Base-by-base conservation (phyloP, 2,113 vertebrate genomes). In the Brachirus orientalis region DNA sequence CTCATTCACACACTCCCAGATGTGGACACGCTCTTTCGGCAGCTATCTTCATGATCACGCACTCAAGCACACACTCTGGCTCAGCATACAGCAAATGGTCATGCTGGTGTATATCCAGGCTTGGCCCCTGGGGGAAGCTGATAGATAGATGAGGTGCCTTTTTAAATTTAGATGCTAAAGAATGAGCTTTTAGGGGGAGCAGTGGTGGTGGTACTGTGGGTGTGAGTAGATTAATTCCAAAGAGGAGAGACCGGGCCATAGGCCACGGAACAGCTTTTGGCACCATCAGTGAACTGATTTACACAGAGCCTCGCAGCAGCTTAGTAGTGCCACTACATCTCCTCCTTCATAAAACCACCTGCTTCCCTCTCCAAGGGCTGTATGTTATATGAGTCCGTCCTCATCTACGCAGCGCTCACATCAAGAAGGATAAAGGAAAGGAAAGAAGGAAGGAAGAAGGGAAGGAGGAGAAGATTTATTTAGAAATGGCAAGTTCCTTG, bases 101-200 rank as follows among this genome's bases (percentile, higher is more conserved):
- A 48, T 75, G 69, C 61, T 67, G 69, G 68, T 62, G 77, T 78
- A 60, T 72, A 72, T 85, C 75, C 66, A 70, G 72, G 72, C 79
- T 55, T 47, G 57, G 69, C 75, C 77, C 48, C 2, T 33, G 14
- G n/a, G 67, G 71, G 53, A 59, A 61, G 81, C 56, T 66, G 63
- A 76, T 73, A 71, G 47, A 85, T 75, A 77, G 69, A 85, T 78
- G 76, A 83, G 67, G 79, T 85, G 71, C 63, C 69, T 55, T 70
- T 78, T 88, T 43, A 83, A 89, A 90, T 84, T 85, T 77, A 84
- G 82, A 72, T 80, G 66, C 69, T 70, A 53, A 73, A 75, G 77
- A 85, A 75, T 81, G 64, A 79, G 72, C 73, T 86, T 6, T 41
- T 66, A 78, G 56, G 53, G 44, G 67, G 75, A 28, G 28, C 28